Conservation (phyloP, 2,113 vertebrate species). For the Esox niger region DNA sequence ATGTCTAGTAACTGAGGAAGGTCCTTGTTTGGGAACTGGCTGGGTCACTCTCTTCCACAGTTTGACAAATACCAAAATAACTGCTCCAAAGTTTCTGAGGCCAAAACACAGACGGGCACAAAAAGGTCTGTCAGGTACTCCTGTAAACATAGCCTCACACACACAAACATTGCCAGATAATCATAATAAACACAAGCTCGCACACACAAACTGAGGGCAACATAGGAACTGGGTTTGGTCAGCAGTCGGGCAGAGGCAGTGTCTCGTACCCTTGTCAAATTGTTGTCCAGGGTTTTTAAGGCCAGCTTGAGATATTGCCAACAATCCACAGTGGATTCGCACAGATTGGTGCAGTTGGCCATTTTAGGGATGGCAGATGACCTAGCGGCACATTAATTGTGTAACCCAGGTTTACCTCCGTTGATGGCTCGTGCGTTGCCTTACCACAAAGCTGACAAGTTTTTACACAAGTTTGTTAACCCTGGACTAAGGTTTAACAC, state of each 20-base stretch:
- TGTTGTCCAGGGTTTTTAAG: slow-evolving; percentile 20
- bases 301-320: slow-evolving; percentile 4
- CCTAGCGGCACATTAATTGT: no score
- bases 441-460: no score
- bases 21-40: not conserved
- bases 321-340: slow-evolving; percentile 5
- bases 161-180: slow-evolving; percentile 5
- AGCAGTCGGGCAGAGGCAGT: slow-evolving; percentile 16
- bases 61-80: not conserved
- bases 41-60: not conserved
- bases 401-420: no score
- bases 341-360: not conserved
- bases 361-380: no score
- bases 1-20: not conserved
- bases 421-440: no score
- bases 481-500: no score
- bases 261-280: not conserved
- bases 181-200: not conserved
- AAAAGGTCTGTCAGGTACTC: not conserved
- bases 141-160: not conserved
- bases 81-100: not conserved
- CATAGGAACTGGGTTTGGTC: slow-evolving; percentile 7
- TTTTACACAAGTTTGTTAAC: no score
- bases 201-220: not conserved
- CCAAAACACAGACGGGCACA: not conserved